Conservation (phyloP, 1,140 invertebrate genomes). For the Hyphantria cunea region DNA sequence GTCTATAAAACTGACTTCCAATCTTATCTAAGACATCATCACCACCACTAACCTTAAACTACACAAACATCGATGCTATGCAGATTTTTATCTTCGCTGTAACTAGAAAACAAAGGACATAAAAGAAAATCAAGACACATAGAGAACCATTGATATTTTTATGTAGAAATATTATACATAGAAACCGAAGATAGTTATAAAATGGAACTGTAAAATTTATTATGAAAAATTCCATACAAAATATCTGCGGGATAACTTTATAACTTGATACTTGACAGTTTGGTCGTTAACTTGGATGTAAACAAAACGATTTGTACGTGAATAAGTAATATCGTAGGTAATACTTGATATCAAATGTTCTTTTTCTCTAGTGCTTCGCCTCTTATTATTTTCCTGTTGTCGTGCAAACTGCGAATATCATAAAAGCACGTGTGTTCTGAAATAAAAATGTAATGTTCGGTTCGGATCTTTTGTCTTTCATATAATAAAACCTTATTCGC, state of each 20-base stretch:
- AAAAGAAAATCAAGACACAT: constrained; percentile 11
- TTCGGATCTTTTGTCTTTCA: constrained; percentile 9
- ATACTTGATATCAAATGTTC: constrained; percentile 41
- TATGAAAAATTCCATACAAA: constrained; percentile 19
- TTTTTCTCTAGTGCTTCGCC: constrained; percentile 28
- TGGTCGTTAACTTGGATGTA: constrained; percentile 32
- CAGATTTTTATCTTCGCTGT: constrained; percentile 26
- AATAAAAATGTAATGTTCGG: constrained; percentile 33
- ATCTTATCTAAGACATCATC: constrained; percentile 20
- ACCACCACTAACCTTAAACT: constrained; percentile 28
- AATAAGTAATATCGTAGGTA: constrained; percentile 45
- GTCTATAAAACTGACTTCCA: neutral
- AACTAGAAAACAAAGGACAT: constrained; percentile 29
- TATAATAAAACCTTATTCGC: constrained; percentile 11
- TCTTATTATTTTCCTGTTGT: constrained; percentile 45
- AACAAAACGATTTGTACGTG: constrained; percentile 39
- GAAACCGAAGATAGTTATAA: constrained; percentile 16
- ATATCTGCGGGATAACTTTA: constrained; percentile 33
- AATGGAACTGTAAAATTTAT: constrained; percentile 20
- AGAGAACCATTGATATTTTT: constrained; percentile 20
- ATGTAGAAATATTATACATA: too few relatives aligned
- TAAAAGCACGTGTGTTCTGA: constrained; percentile 20
- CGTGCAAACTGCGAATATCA: constrained; percentile 33
- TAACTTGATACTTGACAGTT: neutral
- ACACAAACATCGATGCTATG: constrained; percentile 22